Conservation (phyloP, 2,888 invertebrate species). For the Linnaemya vulpina region DNA sequence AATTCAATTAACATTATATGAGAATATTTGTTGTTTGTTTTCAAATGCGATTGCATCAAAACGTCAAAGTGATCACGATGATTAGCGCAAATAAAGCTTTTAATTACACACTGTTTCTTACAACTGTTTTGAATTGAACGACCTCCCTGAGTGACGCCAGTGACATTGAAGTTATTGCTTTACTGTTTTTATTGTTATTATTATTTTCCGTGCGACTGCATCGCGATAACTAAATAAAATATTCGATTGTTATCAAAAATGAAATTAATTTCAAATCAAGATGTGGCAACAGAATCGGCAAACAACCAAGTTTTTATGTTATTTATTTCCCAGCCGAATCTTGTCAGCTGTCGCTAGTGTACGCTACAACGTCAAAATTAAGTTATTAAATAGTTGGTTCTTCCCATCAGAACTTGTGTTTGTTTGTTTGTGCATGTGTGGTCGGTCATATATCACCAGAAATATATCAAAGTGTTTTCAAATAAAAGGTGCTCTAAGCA, state of each 20-base stretch:
- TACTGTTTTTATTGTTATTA: conserved; percentile 19
- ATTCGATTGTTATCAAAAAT: conserved; percentile 28
- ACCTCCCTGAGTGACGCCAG: conserved; percentile 63
- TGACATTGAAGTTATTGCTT: conserved; percentile 62
- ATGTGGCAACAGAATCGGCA: conserved; percentile 14
- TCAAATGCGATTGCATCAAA: background rate
- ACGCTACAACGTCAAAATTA: background rate
- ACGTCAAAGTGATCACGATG: conserved; percentile 50
- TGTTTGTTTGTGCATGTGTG: background rate
- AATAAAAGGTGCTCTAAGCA: background rate
- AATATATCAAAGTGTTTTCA: background rate
- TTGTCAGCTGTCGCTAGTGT: background rate
- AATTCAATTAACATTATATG: conserved; percentile 2
- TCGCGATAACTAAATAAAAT: conserved; percentile 9
- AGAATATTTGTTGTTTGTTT: background rate
- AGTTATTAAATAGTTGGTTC: background rate
- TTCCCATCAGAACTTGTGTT: background rate
- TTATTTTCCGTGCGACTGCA: conserved; percentile 29
- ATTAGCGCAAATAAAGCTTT: conserved; percentile 64
- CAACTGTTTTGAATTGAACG: conserved; percentile 50
- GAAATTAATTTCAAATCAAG: conserved; percentile 12
- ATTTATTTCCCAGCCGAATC: background rate
- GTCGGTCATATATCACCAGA: background rate
- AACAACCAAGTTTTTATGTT: conserved; percentile 6
- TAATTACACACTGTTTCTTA: conserved; percentile 61